Percentiles rank a stretch among this genome's conserved stretches.
These are phyloP conservation scores for Phoxinus phoxinus DNA, from an alignment of 2,113 vertebrate species.

Conservation along the genomic window DNA sequence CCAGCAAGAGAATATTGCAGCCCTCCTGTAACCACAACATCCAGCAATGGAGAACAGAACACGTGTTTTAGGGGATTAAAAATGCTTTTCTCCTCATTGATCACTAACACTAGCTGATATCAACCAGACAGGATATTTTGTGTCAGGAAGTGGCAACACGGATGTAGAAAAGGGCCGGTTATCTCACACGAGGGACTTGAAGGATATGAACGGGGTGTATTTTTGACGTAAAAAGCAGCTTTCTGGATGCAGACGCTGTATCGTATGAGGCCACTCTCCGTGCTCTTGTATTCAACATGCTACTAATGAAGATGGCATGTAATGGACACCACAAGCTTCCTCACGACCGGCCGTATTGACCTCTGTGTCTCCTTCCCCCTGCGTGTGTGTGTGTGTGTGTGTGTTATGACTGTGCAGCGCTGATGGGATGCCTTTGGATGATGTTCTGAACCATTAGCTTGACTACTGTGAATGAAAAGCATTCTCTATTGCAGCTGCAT, in stretches of 20 bases:
- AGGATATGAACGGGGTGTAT: conserved; percentile 25
- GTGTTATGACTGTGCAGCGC: conserved; percentile 58
- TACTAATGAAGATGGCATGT: conserved; percentile 67
- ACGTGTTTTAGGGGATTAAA: conserved; percentile 51
- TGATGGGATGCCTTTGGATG: conserved; percentile 77
- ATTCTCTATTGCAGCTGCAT: conserved; percentile 76
- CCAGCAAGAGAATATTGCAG: conserved; percentile 18
- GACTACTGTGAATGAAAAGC: conserved; percentile 62
- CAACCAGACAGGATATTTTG: conserved; percentile 50
- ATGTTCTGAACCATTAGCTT: conserved; percentile 74
- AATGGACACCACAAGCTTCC: conserved; percentile 64
- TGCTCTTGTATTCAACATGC: conserved; percentile 54
- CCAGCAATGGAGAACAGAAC: conserved; percentile 25
- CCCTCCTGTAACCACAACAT: conserved; percentile 50
- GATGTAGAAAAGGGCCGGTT: conserved; percentile 32
- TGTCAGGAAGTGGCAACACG: conserved; percentile 56
- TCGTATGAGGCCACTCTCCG: conserved; percentile 35
- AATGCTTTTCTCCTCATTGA: conserved; percentile 45
- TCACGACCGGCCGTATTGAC: conserved; percentile 62
- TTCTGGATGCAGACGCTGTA: conserved; percentile 34
- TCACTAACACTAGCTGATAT: conserved; percentile 47
- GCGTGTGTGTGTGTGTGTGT: conserved; percentile 52
- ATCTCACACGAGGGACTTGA: conserved; percentile 44
- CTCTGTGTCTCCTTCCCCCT: conserved; percentile 67
- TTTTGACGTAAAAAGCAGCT: conserved; percentile 43